A percentile compares a stretch with the other conserved stretches of the same genome.
Conservation (phyloP, 2,888 invertebrate species). For the Mesorhabditis belari region DNA sequence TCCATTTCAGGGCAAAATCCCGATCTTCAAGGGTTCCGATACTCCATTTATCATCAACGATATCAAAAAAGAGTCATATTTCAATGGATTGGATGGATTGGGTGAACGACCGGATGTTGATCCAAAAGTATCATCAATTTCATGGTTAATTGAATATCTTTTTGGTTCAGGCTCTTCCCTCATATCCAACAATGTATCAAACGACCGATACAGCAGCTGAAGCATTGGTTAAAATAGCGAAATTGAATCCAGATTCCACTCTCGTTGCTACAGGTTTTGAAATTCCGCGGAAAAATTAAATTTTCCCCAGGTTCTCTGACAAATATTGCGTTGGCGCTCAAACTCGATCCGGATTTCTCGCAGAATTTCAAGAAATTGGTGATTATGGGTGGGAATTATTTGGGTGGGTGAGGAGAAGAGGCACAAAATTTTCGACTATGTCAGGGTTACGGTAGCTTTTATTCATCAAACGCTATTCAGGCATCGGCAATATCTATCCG, state of each 20-base stretch:
- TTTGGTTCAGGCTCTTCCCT: not conserved
- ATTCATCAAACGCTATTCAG: conserved; percentile 20
- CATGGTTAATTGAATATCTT: too few relatives aligned
- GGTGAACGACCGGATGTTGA: conserved; percentile 29
- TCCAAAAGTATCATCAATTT: conserved; percentile 19
- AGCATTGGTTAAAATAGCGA: not conserved
- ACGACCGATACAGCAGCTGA: not conserved
- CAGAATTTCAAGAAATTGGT: conserved; percentile 28
- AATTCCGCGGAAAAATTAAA: too few relatives aligned
- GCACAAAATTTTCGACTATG: not conserved
- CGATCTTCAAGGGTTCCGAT: conserved; percentile 46
- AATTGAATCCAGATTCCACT: not conserved
- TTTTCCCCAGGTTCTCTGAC: conserved; percentile 55
- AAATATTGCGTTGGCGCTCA: conserved; percentile 55
- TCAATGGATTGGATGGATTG: conserved; percentile 43
- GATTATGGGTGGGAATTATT: conserved; percentile 46
- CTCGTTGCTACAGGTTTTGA: not conserved
- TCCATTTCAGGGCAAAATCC: conserved; percentile 24
- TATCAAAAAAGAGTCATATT: conserved; percentile 20
- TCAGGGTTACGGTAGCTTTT: not conserved
- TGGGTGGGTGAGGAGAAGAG: conserved; percentile 1
- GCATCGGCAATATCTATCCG: conserved; percentile 52
- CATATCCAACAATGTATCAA: not conserved
- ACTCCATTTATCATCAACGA: conserved; percentile 34
- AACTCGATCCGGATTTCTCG: conserved; percentile 54